phyloP scores from a whole-genome alignment of 2,888 invertebrate species.

The Stenodema calcarata region DNA sequence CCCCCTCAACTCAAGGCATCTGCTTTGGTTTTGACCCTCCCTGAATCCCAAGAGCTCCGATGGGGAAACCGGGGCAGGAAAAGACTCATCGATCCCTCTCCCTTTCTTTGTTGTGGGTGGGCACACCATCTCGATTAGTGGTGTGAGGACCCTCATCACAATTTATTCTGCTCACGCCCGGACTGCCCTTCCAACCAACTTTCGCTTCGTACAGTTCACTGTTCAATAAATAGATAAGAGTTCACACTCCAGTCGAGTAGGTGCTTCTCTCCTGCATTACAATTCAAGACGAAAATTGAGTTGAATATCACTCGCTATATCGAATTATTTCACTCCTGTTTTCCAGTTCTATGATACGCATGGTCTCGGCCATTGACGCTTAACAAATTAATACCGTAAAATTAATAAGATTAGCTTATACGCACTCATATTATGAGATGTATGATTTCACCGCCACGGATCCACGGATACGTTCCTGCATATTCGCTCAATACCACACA shows the following conservation, averaged over 20 bases:
- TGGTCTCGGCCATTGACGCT: too few species aligned
- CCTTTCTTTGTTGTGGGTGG: conserved; percentile 25
- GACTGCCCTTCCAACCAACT: background rate
- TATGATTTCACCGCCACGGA: too few species aligned
- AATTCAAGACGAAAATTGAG: background rate
- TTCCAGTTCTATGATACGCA: too few species aligned
- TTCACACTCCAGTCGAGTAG: background rate
- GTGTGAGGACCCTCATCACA: conserved; percentile 19
- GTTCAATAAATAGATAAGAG: conserved; percentile 22
- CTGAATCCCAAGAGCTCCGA: background rate
- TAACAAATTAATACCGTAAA: too few species aligned
- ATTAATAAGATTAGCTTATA: too few species aligned
- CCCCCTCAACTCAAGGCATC: too few species aligned
- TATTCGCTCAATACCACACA: too few species aligned
- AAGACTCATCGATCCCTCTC: conserved; percentile 22
- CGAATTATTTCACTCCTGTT: too few species aligned
- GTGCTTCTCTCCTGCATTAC: background rate
- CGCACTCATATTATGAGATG: too few species aligned
- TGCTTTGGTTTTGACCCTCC: too few species aligned
- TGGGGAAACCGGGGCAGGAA: background rate
- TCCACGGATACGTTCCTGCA: too few species aligned
- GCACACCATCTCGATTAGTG: background rate
- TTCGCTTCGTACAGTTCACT: background rate
- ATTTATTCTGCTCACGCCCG: conserved; percentile 31
- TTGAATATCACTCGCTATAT: background rate